Base-by-base conservation (phyloP, 2,113 vertebrate species). In the Scolopax mira region DNA sequence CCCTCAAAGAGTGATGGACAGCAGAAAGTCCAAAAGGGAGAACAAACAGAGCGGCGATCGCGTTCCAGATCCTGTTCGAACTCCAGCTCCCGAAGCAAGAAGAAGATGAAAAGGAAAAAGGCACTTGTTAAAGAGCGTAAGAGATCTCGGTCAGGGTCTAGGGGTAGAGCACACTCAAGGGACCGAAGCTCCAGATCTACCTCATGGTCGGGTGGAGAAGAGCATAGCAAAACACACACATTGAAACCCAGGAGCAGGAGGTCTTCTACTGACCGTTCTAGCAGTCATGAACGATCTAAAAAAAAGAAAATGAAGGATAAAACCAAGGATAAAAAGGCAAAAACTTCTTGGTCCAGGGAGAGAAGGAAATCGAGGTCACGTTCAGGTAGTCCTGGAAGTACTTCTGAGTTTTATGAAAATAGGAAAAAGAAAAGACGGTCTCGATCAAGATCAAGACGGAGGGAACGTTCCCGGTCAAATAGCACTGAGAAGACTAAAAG, bases 401-500 rank as follows among this genome's bases (percentile, higher is more conserved):
- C 98, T 64, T 97, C 94, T 5, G 98, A 97, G 55, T 94, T 94
- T 13, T 91, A 97, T 11, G 98, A 98, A 48, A 97, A 89, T 11
- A 94, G 93, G 42, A 94, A 70, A 54, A 98, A 97, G 82, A 98
- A 93, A 93, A 98, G 98, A 95, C 86, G 37, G 11, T 98, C 98
- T 6, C 81, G 80, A 16, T 98, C 97, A 19, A 82, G 97, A 25
- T 91, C 97, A 14, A 94, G 95, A 30, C 96, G 96, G 9, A 94
- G 96, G 55, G 97, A 97, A 10, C 94, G 49, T 66, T 99, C 98
- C 11, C 97, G 94, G 7, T 98, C 98, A 0, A 98, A 98, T 90
- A 99, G 98, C 88, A 84, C 90, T 11, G 99, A 99, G 55, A 98
- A 89, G 44, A 97, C 95, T 65, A 98, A 95, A 51, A 98, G 97